These are phyloP conservation scores for Dryoscopus gambensis DNA, from an alignment of 2,113 vertebrate genomes.

Conservation along the genomic window DNA sequence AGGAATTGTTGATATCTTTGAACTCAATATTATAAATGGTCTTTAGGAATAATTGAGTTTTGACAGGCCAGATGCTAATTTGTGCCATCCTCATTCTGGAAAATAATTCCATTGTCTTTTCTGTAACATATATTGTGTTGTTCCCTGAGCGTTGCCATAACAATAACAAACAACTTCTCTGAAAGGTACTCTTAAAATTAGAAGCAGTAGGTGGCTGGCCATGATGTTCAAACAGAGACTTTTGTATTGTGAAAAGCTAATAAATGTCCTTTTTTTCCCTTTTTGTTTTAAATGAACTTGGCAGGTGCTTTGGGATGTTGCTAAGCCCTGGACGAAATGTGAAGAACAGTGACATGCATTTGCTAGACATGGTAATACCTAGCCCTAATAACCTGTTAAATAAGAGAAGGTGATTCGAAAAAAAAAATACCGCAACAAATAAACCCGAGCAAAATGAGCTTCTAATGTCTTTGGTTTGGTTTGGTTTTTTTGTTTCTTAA, in stretches of 20 bases:
- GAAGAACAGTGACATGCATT: conserved; percentile 96
- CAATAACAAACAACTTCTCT: neutral
- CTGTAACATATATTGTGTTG: neutral
- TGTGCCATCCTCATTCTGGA: neutral
- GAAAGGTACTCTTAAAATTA: conserved; percentile 19
- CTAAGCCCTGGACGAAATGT: conserved; percentile 95
- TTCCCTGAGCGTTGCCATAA: neutral
- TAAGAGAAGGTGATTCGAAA: neutral
- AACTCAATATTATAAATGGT: neutral
- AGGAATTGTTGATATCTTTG: neutral
- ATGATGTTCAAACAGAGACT: conserved; percentile 9
- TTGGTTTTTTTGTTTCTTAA: neutral
- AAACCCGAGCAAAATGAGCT: neutral
- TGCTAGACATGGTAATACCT: conserved; percentile 92
- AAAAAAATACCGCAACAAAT: neutral
- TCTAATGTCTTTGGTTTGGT: neutral
- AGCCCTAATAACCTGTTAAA: neutral
- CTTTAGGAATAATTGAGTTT: neutral
- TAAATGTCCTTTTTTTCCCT: neutral
- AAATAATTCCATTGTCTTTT: neutral
- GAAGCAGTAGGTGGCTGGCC: conserved; percentile 40
- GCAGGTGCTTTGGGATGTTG: conserved; percentile 97
- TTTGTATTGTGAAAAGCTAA: neutral
- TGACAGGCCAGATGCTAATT: neutral
- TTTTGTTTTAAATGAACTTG: conserved; percentile 18